Percentiles rank a stretch among this genome's conserved stretches.
phyloP scores from a whole-genome alignment of 2,113 vertebrate species.

The Columba livia region DNA sequence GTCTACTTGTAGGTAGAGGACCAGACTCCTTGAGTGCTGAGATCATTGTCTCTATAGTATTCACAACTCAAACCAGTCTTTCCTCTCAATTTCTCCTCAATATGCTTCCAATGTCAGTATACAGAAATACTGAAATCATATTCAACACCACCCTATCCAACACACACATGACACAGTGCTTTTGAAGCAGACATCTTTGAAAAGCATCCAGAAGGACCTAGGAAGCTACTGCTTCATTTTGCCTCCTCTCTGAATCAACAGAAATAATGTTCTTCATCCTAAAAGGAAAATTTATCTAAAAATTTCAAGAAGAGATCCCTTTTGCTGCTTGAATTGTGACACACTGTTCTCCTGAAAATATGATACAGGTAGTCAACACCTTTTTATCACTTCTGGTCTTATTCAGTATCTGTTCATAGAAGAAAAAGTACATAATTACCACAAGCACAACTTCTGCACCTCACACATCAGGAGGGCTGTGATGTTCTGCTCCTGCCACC shows the following conservation, averaged over 20 bases:
- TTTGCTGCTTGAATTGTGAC: neutral
- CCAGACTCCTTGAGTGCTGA: neutral
- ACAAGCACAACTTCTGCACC: conserved; percentile 56
- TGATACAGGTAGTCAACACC: neutral
- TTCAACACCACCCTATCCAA: neutral
- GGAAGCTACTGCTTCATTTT: neutral
- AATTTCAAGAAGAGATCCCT: neutral
- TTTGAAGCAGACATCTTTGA: neutral
- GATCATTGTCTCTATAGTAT: neutral
- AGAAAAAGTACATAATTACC: conserved; percentile 64
- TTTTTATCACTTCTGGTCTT: conserved; percentile 35
- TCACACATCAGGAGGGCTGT: conserved; percentile 26
- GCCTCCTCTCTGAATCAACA: neutral
- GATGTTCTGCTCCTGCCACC: conserved; percentile 29
- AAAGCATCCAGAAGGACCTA: neutral
- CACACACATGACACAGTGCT: neutral
- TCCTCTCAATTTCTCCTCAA: neutral
- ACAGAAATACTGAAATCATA: neutral
- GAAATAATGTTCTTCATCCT: neutral
- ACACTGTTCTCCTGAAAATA: conserved; percentile 34
- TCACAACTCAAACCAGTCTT: neutral
- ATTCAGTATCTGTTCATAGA: conserved; percentile 34
- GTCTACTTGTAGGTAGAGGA: neutral
- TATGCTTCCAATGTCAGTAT: neutral
- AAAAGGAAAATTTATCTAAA: neutral